phyloP scores from a whole-genome alignment of 1,140 invertebrate genomes.

The Lucilia cuprina region DNA sequence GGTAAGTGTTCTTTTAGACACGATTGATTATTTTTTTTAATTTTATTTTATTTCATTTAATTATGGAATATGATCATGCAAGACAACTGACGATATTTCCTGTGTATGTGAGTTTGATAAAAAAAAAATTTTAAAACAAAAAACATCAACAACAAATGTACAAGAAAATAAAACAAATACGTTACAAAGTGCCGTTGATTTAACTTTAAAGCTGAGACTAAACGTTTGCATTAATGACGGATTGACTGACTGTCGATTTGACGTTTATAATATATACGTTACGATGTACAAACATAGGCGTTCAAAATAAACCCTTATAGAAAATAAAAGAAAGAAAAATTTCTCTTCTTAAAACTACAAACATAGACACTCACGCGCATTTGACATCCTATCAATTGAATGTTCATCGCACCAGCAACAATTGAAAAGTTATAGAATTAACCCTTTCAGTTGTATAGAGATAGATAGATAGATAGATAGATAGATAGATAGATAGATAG shows the following conservation, averaged over 20 bases:
- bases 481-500: too few species aligned
- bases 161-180: not conserved
- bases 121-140: not conserved
- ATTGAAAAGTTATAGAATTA: not conserved
- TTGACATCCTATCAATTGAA: not conserved
- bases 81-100: conserved; percentile 17
- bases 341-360: not conserved
- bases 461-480: too few species aligned
- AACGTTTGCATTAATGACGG: too few species aligned
- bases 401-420: not conserved
- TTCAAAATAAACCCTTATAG: not conserved
- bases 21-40: not conserved
- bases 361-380: not conserved
- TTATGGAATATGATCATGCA: conserved; percentile 17
- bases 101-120: conserved; percentile 14
- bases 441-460: not conserved
- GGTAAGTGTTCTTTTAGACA: not conserved
- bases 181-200: conserved; percentile 12
- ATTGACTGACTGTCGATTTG: not conserved
- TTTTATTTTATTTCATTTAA: conserved; percentile 1
- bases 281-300: not conserved
- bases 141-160: not conserved
- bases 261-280: not conserved
- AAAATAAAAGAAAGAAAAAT: not conserved
- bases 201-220: not conserved